Base-by-base conservation (phyloP, 2,797 vertebrate species). In the Cyprinodon diabolis region DNA sequence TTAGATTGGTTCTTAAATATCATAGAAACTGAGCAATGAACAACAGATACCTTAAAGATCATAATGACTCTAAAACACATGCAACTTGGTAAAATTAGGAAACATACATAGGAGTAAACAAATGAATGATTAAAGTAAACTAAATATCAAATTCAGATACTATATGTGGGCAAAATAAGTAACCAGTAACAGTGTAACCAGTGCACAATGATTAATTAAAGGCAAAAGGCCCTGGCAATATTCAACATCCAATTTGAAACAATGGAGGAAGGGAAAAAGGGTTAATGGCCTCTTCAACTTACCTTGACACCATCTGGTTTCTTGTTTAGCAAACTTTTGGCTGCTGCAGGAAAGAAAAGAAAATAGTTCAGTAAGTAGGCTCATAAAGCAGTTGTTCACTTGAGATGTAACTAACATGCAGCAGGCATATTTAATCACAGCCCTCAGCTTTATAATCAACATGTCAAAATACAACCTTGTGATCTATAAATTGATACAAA, bases 251-350 rank as follows among this genome's bases (percentile, higher is more conserved):
- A 81, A 82, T 63, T 65, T 72, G 75, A 78, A 84, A 84, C 56
- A 78, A 83, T 87, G 90, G 84, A 87, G 74, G 57, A 80, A 75
- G 81, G 75, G 84, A 82, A 66, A 23, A 23, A 30, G 15, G n/a
- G 52, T 12, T 35, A 40, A 66, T 67, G 66, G 72, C 63, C 57
- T 72, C 56, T 56, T 51, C 72, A 65, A 93, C 97, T 92, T 95
- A 99, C 98, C 97, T 99, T 99, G 69, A 99, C 97, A 58, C 96
- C 97, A 47, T 98, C 97, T 1, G 96, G 0, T 86, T 99, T 99
- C 95, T 99, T 96, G 89, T 96, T 99, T 93, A 98, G 94, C 91
- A 99, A 95, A 95, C 97, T 98, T 90, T 98, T 98, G 89, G 97
- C 98, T 97, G 97, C 98, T 99, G 96, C 86, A 93, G 93, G 90